phyloP scores from a whole-genome alignment of 2,113 vertebrate species.

The Ploceus nigricollis region DNA sequence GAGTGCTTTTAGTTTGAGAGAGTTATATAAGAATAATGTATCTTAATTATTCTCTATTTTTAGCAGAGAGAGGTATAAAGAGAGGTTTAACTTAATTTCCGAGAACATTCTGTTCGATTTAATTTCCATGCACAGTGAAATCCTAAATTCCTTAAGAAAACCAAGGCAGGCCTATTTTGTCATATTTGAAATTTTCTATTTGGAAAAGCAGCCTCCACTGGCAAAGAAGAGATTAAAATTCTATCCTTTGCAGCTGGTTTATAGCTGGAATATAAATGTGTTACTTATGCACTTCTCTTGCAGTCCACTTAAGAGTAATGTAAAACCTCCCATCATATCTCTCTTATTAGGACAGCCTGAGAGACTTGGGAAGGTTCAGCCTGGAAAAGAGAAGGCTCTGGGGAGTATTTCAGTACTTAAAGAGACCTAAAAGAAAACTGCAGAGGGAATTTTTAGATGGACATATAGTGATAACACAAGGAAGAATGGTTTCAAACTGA shows the following conservation, averaged over 20 bases:
- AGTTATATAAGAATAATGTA: background rate
- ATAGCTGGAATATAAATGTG: background rate
- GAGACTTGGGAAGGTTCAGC: background rate
- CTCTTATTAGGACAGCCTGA: background rate
- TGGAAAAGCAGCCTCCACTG: background rate
- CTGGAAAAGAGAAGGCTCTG: background rate
- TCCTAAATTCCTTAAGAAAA: constrained; percentile 5
- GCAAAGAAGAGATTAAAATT: constrained; percentile 16
- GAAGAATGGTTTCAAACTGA: background rate
- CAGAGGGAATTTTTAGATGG: background rate
- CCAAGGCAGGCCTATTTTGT: background rate
- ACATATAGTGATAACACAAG: background rate
- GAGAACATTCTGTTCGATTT: background rate
- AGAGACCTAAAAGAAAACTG: background rate
- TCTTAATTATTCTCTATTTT: background rate
- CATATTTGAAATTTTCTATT: background rate
- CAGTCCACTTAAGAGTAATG: background rate
- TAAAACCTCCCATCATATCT: background rate
- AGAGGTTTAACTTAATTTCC: background rate
- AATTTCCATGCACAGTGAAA: background rate
- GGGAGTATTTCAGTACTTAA: background rate
- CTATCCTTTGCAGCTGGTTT: background rate
- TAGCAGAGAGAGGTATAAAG: background rate
- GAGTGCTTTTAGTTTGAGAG: background rate
- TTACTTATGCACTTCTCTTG: background rate